phyloP scores from a whole-genome alignment of 2,797 vertebrate species.

The Apogon talboti region DNA sequence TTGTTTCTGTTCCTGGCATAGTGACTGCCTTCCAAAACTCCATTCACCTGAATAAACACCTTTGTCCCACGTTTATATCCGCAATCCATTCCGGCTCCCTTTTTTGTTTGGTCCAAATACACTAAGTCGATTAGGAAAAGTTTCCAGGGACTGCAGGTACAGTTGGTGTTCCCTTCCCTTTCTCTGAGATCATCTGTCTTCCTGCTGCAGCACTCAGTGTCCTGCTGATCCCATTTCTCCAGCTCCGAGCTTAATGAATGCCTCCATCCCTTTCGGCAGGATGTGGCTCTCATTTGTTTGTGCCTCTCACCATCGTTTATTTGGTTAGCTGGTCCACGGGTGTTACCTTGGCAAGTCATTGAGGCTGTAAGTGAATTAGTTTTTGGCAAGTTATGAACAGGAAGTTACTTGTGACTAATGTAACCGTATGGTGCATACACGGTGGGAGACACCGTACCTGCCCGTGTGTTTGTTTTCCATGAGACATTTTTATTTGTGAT shows the following conservation, averaged over 20 bases:
- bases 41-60: slow-evolving; percentile 42
- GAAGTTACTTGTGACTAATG: slow-evolving; percentile 23
- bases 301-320: slow-evolving; percentile 47
- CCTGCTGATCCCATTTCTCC: slow-evolving; percentile 52
- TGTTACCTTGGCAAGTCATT: slow-evolving; percentile 50
- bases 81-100: neutral
- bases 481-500: neutral
- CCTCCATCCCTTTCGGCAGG: slow-evolving; percentile 30
- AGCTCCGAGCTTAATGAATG: slow-evolving; percentile 51
- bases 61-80: slow-evolving; percentile 27
- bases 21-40: slow-evolving; percentile 33
- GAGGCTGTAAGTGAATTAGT: slow-evolving; percentile 61
- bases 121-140: slow-evolving; percentile 43
- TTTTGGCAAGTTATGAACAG: slow-evolving; percentile 39
- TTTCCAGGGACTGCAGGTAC: slow-evolving; percentile 48
- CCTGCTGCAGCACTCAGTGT: slow-evolving; percentile 45
- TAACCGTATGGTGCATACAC: neutral
- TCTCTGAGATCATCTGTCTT: slow-evolving; percentile 63
- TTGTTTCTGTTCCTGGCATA: slow-evolving; percentile 30
- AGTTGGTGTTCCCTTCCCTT: slow-evolving; percentile 27
- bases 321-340: slow-evolving; percentile 56
- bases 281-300: slow-evolving; percentile 62
- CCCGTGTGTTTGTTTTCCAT: slow-evolving; percentile 1
- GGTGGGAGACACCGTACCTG: neutral
- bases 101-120: slow-evolving; percentile 29